Conservation (phyloP, 35 echinoderm and acorn worm genomes). For the Stichopus chloronotus region DNA sequence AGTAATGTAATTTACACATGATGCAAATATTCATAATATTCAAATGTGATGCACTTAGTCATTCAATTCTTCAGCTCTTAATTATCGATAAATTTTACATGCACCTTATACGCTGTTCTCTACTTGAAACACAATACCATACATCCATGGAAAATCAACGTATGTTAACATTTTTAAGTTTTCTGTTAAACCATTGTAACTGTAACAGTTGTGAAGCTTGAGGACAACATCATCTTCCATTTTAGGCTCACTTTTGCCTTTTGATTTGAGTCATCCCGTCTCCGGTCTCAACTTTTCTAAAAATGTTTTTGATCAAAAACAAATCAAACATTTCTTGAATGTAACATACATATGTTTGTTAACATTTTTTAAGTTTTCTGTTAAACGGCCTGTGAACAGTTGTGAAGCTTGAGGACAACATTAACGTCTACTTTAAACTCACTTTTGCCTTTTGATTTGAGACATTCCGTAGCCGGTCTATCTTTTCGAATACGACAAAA, state of each 20-base stretch:
- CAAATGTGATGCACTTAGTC: too few relatives aligned
- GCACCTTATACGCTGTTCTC: too few relatives aligned
- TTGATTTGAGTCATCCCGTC: constrained; percentile 13
- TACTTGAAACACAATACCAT: neutral
- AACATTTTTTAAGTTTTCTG: neutral
- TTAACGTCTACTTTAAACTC: neutral
- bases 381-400: constrained; percentile 34
- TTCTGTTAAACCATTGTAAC: constrained; percentile 19
- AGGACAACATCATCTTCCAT: neutral
- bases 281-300: constrained; percentile 30
- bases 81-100: too few relatives aligned
- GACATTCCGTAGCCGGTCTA: constrained; percentile 35
- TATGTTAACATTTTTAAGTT: neutral
- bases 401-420: neutral
- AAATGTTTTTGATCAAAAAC: constrained; percentile 23
- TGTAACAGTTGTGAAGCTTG: constrained; percentile 2
- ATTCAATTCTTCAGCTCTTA: too few relatives aligned
- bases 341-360: too few relatives aligned
- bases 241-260: constrained; percentile 20
- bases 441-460: neutral
- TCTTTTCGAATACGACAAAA: constrained; percentile 2
- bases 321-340: too few relatives aligned
- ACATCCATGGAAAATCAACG: constrained; percentile 1
- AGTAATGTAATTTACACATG: too few relatives aligned
- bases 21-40: too few relatives aligned